Percentiles rank a stretch among this genome's conserved stretches.
Conservation (phyloP, 1,140 invertebrate genomes). For the Sesamia nonagrioides region DNA sequence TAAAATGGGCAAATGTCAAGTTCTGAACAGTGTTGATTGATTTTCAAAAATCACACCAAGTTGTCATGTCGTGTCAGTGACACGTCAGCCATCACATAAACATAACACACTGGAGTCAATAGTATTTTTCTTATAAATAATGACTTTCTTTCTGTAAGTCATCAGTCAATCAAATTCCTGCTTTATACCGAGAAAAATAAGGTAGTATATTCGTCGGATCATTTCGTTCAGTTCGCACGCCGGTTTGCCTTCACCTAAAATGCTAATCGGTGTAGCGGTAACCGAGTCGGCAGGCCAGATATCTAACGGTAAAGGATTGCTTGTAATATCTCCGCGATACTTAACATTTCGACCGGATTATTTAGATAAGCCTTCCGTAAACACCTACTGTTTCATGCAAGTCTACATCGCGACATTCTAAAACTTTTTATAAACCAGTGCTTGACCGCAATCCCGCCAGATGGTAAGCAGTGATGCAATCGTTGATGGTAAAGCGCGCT, state of each 20-base stretch:
- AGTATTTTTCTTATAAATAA: slow-evolving; percentile 32
- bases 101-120: neutral
- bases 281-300: slow-evolving; percentile 47
- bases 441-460: too few species aligned
- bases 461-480: too few species aligned
- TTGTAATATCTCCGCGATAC: slow-evolving; percentile 20
- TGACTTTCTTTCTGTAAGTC: slow-evolving; percentile 48
- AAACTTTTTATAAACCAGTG: too few species aligned
- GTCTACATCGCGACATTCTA: neutral
- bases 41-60: neutral
- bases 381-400: neutral
- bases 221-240: slow-evolving; percentile 23
- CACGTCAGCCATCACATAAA: slow-evolving; percentile 11
- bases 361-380: slow-evolving; percentile 3
- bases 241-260: slow-evolving; percentile 78
- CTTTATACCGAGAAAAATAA: neutral
- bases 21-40: neutral
- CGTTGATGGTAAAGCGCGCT: too few species aligned
- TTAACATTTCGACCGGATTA: slow-evolving; percentile 4
- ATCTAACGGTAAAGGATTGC: slow-evolving; percentile 72
- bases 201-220: neutral
- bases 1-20: too few species aligned
- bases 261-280: slow-evolving; percentile 71
- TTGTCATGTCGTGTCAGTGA: neutral
- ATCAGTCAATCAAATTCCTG: neutral